phyloP scores from a whole-genome alignment of 2,888 invertebrate species.

The Doris montereyensis region DNA sequence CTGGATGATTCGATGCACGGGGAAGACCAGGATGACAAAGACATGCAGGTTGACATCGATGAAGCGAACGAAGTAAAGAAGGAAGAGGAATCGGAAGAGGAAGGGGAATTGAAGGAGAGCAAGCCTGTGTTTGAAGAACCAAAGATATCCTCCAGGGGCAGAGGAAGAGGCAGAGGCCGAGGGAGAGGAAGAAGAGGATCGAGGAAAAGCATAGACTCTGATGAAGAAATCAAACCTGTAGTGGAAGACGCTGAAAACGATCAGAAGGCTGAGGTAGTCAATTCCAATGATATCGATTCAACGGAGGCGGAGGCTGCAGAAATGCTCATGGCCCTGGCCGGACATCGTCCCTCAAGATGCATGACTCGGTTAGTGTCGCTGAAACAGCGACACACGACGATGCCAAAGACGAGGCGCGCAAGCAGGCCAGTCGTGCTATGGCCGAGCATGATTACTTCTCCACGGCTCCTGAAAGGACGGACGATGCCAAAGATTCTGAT shows the following conservation, averaged over 20 bases:
- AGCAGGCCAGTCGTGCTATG: constrained; percentile 48
- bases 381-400: no score
- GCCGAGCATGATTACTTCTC: constrained; percentile 70
- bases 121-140: constrained; percentile 5
- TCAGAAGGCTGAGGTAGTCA: constrained; percentile 41
- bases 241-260: constrained; percentile 38
- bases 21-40: constrained; percentile 20
- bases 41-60: constrained; percentile 18
- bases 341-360: not conserved
- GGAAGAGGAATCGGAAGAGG: constrained; percentile 44
- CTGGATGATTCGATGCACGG: not conserved
- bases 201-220: constrained; percentile 29
- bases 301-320: constrained; percentile 40
- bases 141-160: not conserved
- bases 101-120: constrained; percentile 43
- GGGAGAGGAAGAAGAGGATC: constrained; percentile 2
- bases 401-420: no score
- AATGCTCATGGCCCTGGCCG: constrained; percentile 39
- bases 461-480: constrained; percentile 46
- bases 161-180: constrained; percentile 4
- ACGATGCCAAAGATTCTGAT: constrained; percentile 53
- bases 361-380: no score
- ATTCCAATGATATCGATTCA: constrained; percentile 39
- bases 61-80: constrained; percentile 29
- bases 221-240: constrained; percentile 39